phyloP scores from a whole-genome alignment of 2,888 invertebrate species.

The Anodontia alba region DNA sequence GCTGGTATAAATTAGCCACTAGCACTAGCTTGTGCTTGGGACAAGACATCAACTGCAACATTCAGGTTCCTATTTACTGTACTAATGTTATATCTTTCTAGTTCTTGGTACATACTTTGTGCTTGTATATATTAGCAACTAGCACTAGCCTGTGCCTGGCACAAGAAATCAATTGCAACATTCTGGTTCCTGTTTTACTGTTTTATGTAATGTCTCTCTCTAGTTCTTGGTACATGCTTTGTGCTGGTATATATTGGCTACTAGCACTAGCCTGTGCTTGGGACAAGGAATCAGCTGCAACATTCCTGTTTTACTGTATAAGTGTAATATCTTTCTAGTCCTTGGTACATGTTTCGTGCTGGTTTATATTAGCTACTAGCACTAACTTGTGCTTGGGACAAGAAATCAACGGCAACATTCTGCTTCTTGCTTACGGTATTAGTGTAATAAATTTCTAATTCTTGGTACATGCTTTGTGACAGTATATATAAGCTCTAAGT shows the following conservation, averaged over 20 bases:
- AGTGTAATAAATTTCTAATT: background rate
- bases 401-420: background rate
- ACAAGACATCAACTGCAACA: no score
- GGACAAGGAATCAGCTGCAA: conserved; percentile 10
- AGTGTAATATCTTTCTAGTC: background rate
- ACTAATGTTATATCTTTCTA: no score
- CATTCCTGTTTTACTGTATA: no score
- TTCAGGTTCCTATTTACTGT: no score
- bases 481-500: background rate
- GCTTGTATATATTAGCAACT: background rate
- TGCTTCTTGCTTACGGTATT: no score
- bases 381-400: conserved; percentile 34
- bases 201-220: no score
- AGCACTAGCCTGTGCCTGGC: conserved; percentile 9
- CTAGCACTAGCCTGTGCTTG: conserved; percentile 17
- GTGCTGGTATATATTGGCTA: background rate
- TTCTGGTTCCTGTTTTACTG: no score
- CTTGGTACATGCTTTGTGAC: conserved; percentile 29
- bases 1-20: conserved; percentile 11
- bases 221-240: conserved; percentile 20
- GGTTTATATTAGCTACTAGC: background rate
- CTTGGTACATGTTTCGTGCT: conserved; percentile 23
- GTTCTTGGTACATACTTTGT: conserved; percentile 27
- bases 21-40: conserved; percentile 11
- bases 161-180: background rate